Evolutionary conservation across 2,888 invertebrate species (phyloP).

Genomic region (Tipula vernalis): DNA sequence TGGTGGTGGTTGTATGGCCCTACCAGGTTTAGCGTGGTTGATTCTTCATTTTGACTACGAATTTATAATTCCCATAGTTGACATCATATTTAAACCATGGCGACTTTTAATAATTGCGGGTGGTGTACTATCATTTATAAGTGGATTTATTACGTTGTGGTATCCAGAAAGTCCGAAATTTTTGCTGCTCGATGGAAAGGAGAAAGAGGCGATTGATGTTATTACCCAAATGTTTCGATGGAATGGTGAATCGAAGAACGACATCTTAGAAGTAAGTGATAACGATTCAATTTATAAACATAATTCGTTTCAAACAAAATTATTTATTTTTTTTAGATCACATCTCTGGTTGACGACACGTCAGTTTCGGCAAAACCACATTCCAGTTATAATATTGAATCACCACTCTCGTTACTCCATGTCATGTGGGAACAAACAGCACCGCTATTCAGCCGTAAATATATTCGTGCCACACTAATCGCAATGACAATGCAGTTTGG

Average conservation of each 20-base stretch:
- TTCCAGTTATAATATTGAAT: neutral
- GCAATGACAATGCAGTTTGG: slow-evolving; percentile 28
- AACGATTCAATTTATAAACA: neutral
- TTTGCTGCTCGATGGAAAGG: slow-evolving; percentile 23
- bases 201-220: slow-evolving; percentile 21
- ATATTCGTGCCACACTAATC: slow-evolving; percentile 24
- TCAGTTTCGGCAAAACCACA: neutral
- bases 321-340: neutral
- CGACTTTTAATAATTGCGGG: slow-evolving; percentile 28
- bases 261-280: neutral
- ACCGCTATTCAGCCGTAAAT: slow-evolving; percentile 26
- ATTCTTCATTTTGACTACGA: slow-evolving; percentile 28
- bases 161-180: slow-evolving; percentile 33
- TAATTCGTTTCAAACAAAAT: neutral
- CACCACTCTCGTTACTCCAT: neutral
- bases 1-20: slow-evolving; percentile 26
- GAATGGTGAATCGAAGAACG: neutral
- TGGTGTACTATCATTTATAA: slow-evolving; percentile 27
- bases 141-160: slow-evolving; percentile 24
- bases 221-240: neutral
- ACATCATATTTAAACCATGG: slow-evolving; percentile 29
- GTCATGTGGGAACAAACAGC: slow-evolving; percentile 30
- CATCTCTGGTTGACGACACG: neutral
- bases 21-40: slow-evolving; percentile 29
- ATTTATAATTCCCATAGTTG: slow-evolving; percentile 23